Evolutionary conservation across 1,140 invertebrate species (phyloP).

Genomic region (Solen grandis): DNA sequence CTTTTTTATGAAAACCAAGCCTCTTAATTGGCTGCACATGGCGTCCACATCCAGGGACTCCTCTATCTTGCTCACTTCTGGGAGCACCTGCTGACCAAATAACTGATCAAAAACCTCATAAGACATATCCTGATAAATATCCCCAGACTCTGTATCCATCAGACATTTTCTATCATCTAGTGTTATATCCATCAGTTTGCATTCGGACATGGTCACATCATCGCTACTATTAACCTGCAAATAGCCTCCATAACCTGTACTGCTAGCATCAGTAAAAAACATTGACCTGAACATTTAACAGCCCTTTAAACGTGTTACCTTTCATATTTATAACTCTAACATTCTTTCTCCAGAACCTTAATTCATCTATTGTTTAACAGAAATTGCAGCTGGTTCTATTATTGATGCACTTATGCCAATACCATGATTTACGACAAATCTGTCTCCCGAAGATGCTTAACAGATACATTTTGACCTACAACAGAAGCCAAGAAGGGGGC

Average conservation of each 20-base stretch:
- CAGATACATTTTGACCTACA: slow-evolving; percentile 14
- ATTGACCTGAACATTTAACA: background rate
- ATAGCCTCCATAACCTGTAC: background rate
- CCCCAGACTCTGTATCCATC: background rate
- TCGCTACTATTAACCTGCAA: no score
- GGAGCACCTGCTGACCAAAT: background rate
- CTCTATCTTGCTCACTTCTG: background rate
- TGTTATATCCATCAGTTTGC: background rate
- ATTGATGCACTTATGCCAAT: background rate
- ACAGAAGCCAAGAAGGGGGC: background rate
- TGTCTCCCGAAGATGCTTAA: background rate
- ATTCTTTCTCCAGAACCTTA: background rate
- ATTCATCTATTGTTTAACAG: background rate
- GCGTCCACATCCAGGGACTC: background rate
- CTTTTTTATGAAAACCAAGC: no score
- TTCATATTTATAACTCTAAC: background rate
- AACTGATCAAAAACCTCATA: background rate
- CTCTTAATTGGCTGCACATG: no score
- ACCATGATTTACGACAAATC: slow-evolving; percentile 1
- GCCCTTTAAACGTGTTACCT: background rate
- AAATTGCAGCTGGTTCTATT: background rate
- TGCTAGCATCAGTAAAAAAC: background rate
- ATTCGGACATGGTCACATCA: background rate
- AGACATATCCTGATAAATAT: background rate
- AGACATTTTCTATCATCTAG: background rate